A percentile compares a stretch with the other conserved stretches of the same genome.
These are phyloP conservation scores for Saguinus midas DNA, from an alignment of 2,113 vertebrate species.

Conservation along the genomic window DNA sequence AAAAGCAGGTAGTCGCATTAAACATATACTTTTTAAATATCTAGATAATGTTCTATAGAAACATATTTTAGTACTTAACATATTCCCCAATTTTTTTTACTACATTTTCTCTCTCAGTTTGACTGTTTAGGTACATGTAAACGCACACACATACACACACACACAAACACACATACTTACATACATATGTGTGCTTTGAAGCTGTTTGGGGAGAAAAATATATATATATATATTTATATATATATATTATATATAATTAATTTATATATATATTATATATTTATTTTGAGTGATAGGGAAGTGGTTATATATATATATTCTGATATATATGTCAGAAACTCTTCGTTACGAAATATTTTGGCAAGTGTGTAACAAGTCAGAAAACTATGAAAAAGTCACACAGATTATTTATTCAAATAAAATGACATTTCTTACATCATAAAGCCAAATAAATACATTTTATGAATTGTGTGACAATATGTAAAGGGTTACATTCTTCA, in stretches of 20 bases:
- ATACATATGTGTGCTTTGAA: too few relatives aligned
- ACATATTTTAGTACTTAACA: neutral
- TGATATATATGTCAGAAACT: neutral
- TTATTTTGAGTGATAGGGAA: too few relatives aligned
- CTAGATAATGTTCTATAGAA: neutral
- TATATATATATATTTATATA: too few relatives aligned
- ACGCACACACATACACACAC: too few relatives aligned
- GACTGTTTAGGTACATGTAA: too few relatives aligned
- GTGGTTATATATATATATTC: too few relatives aligned
- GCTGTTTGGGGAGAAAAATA: too few relatives aligned
- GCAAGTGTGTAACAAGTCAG: neutral
- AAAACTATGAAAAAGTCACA: neutral
- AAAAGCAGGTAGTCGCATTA: neutral
- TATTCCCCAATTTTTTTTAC: neutral
- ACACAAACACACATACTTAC: too few relatives aligned
- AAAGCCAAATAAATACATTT: neutral
- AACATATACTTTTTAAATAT: neutral
- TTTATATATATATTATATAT: too few relatives aligned
- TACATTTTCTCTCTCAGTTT: neutral
- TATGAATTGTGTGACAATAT: neutral
- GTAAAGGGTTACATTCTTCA: neutral
- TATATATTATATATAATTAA: too few relatives aligned
- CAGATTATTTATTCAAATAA: neutral
- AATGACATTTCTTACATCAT: neutral
- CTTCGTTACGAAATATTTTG: neutral